phyloP scores from a whole-genome alignment of 2,797 vertebrate genomes.

The Dromococcyx pavoninus region DNA sequence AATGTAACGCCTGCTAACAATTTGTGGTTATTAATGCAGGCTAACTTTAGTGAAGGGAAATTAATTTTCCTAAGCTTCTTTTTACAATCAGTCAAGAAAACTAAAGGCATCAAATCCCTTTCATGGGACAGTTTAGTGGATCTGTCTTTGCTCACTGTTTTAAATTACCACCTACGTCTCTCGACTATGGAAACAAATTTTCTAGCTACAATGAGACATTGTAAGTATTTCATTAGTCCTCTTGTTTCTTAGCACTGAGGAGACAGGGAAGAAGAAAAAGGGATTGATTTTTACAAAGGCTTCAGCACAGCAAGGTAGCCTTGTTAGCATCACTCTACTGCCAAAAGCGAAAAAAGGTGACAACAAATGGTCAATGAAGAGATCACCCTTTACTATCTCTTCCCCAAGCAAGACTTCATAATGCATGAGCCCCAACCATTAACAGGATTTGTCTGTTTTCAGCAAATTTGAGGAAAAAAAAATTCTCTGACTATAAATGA shows the following conservation, averaged over 20 bases:
- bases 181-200: not conserved
- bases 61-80: not conserved
- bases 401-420: not conserved
- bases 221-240: not conserved
- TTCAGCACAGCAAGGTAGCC: not conserved
- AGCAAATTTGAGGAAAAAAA: not conserved
- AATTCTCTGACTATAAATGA: not conserved
- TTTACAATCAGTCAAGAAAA: not conserved
- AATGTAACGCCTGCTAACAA: not conserved
- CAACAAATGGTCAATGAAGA: not conserved
- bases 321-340: not conserved
- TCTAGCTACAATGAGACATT: not conserved
- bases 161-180: not conserved
- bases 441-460: not conserved
- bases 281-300: not conserved
- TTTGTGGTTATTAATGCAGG: not conserved
- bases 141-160: not conserved
- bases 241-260: not conserved
- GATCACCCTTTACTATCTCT: not conserved
- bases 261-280: not conserved
- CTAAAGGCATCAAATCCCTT: not conserved
- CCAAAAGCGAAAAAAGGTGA: not conserved
- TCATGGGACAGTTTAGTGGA: not conserved
- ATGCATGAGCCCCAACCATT: not conserved
- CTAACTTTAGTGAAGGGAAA: not conserved